phyloP scores from a whole-genome alignment of 2,888 invertebrate genomes.

The Habrosyne pyritoides region DNA sequence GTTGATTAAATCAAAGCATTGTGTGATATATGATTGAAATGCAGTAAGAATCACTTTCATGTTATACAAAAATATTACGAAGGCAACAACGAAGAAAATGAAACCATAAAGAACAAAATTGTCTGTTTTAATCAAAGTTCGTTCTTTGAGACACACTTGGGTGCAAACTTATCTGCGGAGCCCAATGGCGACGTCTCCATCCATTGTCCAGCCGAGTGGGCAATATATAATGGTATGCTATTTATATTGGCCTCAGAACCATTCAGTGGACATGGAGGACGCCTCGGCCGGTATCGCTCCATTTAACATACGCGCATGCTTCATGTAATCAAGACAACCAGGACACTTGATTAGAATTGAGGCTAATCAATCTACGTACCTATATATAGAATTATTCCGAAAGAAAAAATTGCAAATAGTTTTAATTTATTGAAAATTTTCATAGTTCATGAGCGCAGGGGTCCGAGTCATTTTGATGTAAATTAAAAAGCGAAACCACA shows the following conservation, averaged over 20 bases:
- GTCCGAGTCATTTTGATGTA: too few species aligned
- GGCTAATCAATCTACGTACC: not conserved
- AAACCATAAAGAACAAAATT: not conserved
- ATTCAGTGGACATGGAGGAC: constrained; percentile 72
- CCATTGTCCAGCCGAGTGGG: constrained; percentile 38
- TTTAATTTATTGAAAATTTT: too few species aligned
- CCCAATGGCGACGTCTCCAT: constrained; percentile 33
- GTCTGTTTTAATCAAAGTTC: not conserved
- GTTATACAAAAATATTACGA: too few species aligned
- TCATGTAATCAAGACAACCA: constrained; percentile 47
- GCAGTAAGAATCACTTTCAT: too few species aligned
- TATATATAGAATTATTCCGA: too few species aligned
- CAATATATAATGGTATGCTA: constrained; percentile 40
- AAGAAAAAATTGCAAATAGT: too few species aligned
- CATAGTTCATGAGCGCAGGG: too few species aligned
- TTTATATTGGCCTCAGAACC: constrained; percentile 53
- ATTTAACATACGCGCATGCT: constrained; percentile 69
- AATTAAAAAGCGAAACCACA: too few species aligned
- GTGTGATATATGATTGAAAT: too few species aligned
- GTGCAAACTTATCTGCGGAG: constrained; percentile 19
- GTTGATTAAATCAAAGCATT: too few species aligned
- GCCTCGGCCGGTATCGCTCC: constrained; percentile 54
- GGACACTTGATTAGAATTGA: constrained; percentile 35
- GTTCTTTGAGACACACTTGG: not conserved
- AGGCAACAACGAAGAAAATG: not conserved